Conservation (phyloP, 2,113 vertebrate species). For the Eulemur macaco region DNA sequence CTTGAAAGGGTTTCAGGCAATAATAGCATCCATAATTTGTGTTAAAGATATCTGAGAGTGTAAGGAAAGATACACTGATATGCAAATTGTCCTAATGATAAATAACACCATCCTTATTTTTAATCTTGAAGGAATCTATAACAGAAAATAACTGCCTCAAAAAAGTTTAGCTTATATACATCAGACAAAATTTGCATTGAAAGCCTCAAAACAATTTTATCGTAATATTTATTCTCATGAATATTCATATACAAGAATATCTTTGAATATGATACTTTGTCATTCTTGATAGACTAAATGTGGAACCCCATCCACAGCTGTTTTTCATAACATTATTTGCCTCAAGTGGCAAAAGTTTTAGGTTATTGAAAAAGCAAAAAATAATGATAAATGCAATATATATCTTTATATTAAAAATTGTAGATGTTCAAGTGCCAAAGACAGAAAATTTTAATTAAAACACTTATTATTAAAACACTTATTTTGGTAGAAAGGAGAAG, state of each 20-base stretch:
- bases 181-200: background rate
- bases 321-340: background rate
- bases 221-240: background rate
- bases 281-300: background rate
- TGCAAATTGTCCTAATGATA: background rate
- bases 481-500: background rate
- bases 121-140: background rate
- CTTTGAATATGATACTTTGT: background rate
- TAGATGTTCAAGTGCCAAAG: background rate
- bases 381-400: background rate
- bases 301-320: background rate
- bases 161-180: background rate
- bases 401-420: conserved; percentile 34
- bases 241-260: background rate
- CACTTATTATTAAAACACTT: conserved; percentile 17
- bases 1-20: background rate
- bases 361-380: background rate
- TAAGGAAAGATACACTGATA: background rate
- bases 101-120: background rate
- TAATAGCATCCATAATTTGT: background rate
- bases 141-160: background rate
- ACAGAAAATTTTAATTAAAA: conserved; percentile 47
- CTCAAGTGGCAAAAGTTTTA: background rate
- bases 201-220: background rate
- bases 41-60: background rate